Evolutionary conservation across 2,888 invertebrate species (phyloP).

Genomic region (Drosophila mimica): DNA sequence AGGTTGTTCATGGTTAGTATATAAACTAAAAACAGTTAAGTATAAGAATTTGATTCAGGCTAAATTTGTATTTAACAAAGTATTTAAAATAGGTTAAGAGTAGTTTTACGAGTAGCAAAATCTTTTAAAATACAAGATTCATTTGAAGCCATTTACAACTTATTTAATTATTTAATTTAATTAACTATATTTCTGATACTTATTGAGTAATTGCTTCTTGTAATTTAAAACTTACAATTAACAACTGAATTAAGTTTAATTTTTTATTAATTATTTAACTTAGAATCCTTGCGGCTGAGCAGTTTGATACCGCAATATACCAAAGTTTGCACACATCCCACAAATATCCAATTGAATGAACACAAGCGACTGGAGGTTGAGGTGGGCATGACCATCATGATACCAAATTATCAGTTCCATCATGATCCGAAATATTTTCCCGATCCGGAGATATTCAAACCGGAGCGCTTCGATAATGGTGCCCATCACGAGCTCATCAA

Average conservation of each 20-base stretch:
- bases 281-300: slow-evolving; percentile 79
- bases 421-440: slow-evolving; percentile 75
- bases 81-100: neutral
- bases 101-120: neutral
- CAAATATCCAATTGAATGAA: slow-evolving; percentile 60
- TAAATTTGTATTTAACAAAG: neutral
- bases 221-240: neutral
- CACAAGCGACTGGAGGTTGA: slow-evolving; percentile 61
- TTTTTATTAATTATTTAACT: neutral
- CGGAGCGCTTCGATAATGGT: slow-evolving; percentile 80
- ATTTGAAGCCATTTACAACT: too few species aligned
- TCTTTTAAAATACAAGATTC: too few species aligned
- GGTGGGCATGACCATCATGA: slow-evolving; percentile 73
- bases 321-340: slow-evolving; percentile 71
- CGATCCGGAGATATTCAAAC: slow-evolving; percentile 71
- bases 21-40: neutral
- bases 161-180: too few species aligned
- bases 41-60: neutral
- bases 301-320: slow-evolving; percentile 69
- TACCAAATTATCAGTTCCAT: slow-evolving; percentile 83
- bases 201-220: neutral
- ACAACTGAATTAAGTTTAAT: neutral
- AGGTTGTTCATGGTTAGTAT: slow-evolving; percentile 76
- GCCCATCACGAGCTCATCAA: slow-evolving; percentile 64
- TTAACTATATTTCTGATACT: neutral